A percentile compares a stretch with the other conserved stretches of the same genome.
phyloP scores from a whole-genome alignment of 1,140 invertebrate genomes.

The Atta colombica region DNA sequence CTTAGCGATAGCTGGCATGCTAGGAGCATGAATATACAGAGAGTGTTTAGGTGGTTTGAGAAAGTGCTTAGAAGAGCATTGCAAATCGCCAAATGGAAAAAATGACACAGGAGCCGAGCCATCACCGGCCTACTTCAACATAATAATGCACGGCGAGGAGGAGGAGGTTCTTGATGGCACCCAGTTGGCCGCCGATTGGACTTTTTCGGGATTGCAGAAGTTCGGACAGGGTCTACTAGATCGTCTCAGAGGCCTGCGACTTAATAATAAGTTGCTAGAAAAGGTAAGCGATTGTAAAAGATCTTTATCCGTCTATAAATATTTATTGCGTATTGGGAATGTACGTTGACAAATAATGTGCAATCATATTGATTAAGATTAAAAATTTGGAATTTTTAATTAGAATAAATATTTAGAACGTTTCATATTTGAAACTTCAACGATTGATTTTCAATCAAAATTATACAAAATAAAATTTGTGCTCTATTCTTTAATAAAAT shows the following conservation, averaged over 20 bases:
- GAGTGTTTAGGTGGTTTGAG: constrained; percentile 78
- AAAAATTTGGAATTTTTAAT: not conserved
- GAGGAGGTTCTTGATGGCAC: constrained; percentile 96
- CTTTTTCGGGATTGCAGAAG: constrained; percentile 97
- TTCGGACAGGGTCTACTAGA: constrained; percentile 97
- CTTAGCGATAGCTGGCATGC: constrained; percentile 64
- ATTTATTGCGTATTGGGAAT: not conserved
- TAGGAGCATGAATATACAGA: constrained; percentile 73
- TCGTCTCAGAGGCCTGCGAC: constrained; percentile 93
- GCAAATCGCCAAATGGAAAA: constrained; percentile 77
- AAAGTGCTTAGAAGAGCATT: constrained; percentile 76
- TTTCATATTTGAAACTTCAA: not conserved
- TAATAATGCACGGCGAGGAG: constrained; percentile 95
- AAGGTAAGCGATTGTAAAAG: constrained; percentile 89
- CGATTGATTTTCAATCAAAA: not conserved
- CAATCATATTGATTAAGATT: not conserved
- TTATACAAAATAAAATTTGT: constrained; percentile 3
- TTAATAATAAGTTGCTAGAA: constrained; percentile 94
- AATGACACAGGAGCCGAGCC: constrained; percentile 93
- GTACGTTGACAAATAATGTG: not conserved
- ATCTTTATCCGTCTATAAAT: not conserved
- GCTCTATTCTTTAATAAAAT: constrained; percentile 2
- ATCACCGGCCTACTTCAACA: constrained; percentile 97
- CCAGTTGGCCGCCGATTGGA: constrained; percentile 96
- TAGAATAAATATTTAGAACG: not conserved